Evolutionary conservation across 2,113 vertebrate species (phyloP).

Genomic region (Microtus ochrogaster): DNA sequence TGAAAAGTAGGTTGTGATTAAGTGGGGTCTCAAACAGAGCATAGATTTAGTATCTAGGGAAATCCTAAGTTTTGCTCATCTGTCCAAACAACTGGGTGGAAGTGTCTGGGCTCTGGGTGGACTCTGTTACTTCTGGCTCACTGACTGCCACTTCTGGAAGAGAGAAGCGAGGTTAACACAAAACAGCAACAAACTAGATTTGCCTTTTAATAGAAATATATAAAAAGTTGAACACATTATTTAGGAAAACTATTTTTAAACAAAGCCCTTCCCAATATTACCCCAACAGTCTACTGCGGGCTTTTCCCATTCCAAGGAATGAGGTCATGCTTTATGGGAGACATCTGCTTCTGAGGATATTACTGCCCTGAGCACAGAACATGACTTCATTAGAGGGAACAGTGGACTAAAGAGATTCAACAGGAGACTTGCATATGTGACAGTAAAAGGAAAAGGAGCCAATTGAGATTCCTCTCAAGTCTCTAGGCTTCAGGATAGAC

Average conservation of each 20-base stretch:
- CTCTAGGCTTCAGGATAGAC: constrained; percentile 54
- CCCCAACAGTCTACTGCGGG: constrained; percentile 66
- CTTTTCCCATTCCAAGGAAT: constrained; percentile 79
- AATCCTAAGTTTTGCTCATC: constrained; percentile 46
- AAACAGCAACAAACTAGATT: constrained; percentile 60
- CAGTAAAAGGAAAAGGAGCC: constrained; percentile 64
- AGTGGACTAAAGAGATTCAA: constrained; percentile 72
- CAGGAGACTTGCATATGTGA: constrained; percentile 72
- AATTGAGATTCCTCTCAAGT: constrained; percentile 63
- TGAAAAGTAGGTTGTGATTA: constrained; percentile 68
- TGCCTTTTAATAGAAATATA: constrained; percentile 65
- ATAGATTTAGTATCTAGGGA: constrained; percentile 63
- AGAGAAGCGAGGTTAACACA: constrained; percentile 60
- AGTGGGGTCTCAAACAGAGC: constrained; percentile 46
- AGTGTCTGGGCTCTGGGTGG: constrained; percentile 43
- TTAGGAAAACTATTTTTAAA: constrained; percentile 78
- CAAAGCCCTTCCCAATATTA: constrained; percentile 55
- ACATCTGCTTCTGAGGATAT: constrained; percentile 79
- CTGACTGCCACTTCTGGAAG: constrained; percentile 44
- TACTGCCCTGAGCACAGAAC: constrained; percentile 71
- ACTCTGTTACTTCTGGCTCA: constrained; percentile 49
- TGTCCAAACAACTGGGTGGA: constrained; percentile 63
- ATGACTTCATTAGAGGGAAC: constrained; percentile 74
- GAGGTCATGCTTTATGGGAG: constrained; percentile 79
- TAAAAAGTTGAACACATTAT: constrained; percentile 72